Percentiles rank a stretch among this genome's conserved stretches.
Evolutionary conservation across 1,140 invertebrate genomes (phyloP).

Genomic region (Cotesia glomerata): DNA sequence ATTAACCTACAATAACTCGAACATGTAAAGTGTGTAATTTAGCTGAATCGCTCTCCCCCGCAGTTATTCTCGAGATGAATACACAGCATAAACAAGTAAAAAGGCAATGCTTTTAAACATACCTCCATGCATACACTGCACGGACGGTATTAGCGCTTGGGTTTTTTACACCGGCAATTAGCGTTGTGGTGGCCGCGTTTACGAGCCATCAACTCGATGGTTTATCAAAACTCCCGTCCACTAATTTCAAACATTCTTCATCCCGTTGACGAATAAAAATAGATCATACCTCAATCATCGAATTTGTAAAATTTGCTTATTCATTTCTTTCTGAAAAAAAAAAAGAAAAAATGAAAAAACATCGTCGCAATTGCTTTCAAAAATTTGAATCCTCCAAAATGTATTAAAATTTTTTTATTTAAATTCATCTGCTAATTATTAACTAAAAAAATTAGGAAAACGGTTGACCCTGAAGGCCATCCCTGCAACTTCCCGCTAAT

Average conservation of each 20-base stretch:
- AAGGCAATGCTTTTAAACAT: conserved; percentile 11
- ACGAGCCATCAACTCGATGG: conserved; percentile 39
- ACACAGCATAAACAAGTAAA: not conserved
- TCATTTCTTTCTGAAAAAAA: not conserved
- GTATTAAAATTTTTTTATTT: too few relatives aligned
- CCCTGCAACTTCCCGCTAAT: too few relatives aligned
- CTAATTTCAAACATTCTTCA: conserved; percentile 18
- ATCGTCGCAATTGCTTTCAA: not conserved
- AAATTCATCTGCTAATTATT: too few relatives aligned
- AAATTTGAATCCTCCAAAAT: too few relatives aligned
- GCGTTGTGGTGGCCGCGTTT: conserved; percentile 33
- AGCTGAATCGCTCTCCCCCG: conserved; percentile 30
- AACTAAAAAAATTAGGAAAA: too few relatives aligned
- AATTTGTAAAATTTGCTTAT: not conserved
- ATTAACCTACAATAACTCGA: too few relatives aligned
- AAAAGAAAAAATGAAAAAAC: not conserved
- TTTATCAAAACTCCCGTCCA: conserved; percentile 30
- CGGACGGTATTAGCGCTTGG: conserved; percentile 23
- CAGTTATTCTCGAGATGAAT: conserved; percentile 20
- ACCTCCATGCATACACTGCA: not conserved
- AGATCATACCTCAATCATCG: not conserved
- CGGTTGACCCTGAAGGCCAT: too few relatives aligned
- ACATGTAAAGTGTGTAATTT: not conserved
- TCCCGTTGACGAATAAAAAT: conserved; percentile 18
- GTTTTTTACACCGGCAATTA: conserved; percentile 32